Evolutionary conservation across 2,888 invertebrate species (phyloP).

Genomic region (Thyatira batis): DNA sequence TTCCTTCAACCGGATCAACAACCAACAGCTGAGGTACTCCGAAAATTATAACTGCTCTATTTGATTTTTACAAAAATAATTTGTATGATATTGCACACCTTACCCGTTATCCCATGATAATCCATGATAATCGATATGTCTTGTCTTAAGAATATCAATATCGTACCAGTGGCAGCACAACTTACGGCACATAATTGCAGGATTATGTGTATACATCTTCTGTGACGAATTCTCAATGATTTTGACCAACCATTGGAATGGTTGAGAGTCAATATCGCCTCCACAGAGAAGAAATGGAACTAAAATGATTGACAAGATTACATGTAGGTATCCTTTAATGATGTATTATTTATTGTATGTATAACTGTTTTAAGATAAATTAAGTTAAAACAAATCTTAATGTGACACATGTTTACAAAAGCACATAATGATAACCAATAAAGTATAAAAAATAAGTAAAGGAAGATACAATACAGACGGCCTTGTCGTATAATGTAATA

Average conservation of each 20-base stretch:
- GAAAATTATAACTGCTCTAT: too few species aligned
- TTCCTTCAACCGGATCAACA: too few species aligned
- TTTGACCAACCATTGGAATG: conserved; percentile 58
- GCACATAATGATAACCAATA: conserved; percentile 36
- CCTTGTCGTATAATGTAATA: too few species aligned
- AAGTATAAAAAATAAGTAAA: conserved; percentile 44
- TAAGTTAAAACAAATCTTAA: conserved; percentile 16
- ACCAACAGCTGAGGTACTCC: too few species aligned
- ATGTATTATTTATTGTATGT: too few species aligned
- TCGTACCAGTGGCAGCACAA: conserved; percentile 33
- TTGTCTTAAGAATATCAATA: conserved; percentile 5
- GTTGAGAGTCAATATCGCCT: conserved; percentile 53
- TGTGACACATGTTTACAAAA: conserved; percentile 42
- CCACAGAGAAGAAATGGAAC: conserved; percentile 54
- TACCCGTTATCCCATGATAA: conserved; percentile 45
- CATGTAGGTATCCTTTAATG: conserved; percentile 5
- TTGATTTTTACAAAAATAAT: too few species aligned
- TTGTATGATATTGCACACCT: conserved; percentile 1
- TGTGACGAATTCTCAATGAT: conserved; percentile 42
- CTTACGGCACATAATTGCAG: conserved; percentile 45
- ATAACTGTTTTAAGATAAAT: too few species aligned
- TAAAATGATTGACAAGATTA: conserved; percentile 23
- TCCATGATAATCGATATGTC: neutral
- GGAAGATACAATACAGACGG: too few species aligned
- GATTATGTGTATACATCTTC: conserved; percentile 37